Evolutionary conservation across 2,797 vertebrate species (phyloP), one percentile per base, ranked within the genome.

Genomic region (Tokudaia tokunoshimensis): DNA sequence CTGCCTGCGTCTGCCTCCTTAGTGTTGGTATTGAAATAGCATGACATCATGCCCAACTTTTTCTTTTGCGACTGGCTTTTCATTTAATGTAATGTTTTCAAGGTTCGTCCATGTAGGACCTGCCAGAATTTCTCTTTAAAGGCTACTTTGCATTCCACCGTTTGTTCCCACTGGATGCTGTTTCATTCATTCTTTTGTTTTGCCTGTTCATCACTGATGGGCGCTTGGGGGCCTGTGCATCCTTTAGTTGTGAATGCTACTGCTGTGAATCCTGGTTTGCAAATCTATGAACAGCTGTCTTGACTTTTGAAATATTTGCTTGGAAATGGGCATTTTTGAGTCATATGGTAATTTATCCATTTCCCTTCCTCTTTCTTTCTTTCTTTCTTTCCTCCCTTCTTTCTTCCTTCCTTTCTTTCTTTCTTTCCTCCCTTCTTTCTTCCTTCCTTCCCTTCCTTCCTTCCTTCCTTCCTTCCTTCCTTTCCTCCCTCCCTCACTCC

Each of bases 381-480:
- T 4, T 4, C 3, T 24, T 10, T 7, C 29, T 12, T 14, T 12
- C 59, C 2, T 24, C 22, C 22, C 22, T 8, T 61, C 7, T 2
- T 24, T 61, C 22, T 19, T 20, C 22, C 57, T 4, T n/a, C 19
- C 4, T 5, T 34, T 79, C 26, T 7, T 34, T 31, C 47, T 5
- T 31, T 57, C 26, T 34, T 15, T 11, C 29, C 8, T 20, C 12
- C 26, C 13, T 61, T 9, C 22, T 10, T 22, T 11, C 8, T 61
- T 8, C 2, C 59, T 26, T 11, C 50, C 50, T 9, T 10, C 3
- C 22, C 10, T 26, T 3, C 26, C 11, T 3, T 12, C 26, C 11
- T 3, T 10, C 24, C 11, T 3, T 9, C 3, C 11, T 1, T 20
- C 8, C 59, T 22, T 7, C 20, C 57, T 22, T n/a, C 20, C 14